These are phyloP conservation scores for Misgurnus mizolepis DNA, from an alignment of 2,113 vertebrate genomes.

Conservation along the genomic window DNA sequence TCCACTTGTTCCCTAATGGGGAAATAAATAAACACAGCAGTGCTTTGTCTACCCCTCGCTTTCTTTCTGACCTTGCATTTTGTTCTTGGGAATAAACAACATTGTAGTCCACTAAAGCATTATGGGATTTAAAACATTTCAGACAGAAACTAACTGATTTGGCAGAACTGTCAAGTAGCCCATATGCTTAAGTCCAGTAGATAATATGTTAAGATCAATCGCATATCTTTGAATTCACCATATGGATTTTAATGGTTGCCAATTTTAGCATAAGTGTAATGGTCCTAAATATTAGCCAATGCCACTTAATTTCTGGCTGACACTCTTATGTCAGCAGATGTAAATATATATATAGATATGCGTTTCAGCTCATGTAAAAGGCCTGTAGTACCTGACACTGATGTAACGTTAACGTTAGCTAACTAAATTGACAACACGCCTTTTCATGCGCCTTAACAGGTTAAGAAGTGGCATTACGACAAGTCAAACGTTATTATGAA, in stretches of 20 bases:
- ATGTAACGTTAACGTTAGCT: slow-evolving; percentile 10
- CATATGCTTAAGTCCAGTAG: not conserved
- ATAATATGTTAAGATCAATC: too few relatives aligned
- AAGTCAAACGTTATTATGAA: not conserved
- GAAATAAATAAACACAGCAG: not conserved
- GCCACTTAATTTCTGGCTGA: not conserved
- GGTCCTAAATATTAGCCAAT: not conserved
- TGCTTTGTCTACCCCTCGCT: not conserved
- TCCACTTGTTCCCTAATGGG: not conserved
- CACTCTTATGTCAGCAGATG: slow-evolving; percentile 12
- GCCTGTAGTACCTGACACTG: slow-evolving; percentile 5
- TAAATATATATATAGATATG: not conserved
- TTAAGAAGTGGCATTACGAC: not conserved
- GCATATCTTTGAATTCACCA: too few relatives aligned
- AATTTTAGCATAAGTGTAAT: not conserved
- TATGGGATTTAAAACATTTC: not conserved
- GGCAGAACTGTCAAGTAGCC: not conserved
- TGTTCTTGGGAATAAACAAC: not conserved
- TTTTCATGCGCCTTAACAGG: not conserved
- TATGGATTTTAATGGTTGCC: not conserved
- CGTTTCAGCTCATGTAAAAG: not conserved
- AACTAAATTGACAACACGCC: not conserved
- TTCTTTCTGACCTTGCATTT: not conserved
- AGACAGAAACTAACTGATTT: not conserved
- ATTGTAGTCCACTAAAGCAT: not conserved